Base-by-base conservation (phyloP, 2,113 vertebrate species). In the Peromyscus maniculatus region DNA sequence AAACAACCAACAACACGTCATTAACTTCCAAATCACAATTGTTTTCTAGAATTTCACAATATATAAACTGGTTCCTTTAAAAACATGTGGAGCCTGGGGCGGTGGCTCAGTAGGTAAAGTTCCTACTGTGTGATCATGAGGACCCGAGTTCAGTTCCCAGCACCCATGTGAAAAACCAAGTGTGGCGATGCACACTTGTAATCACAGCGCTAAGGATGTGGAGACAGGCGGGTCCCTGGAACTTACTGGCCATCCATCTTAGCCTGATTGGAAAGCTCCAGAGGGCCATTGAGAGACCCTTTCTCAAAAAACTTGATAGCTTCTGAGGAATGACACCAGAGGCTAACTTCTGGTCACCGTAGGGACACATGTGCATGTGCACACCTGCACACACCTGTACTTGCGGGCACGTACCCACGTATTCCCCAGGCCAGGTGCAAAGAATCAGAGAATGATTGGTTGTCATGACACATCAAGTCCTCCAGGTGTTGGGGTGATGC, bases 11-110 rank as follows among this genome's bases (percentile, higher is more conserved):
- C 6, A 55, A 59, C 6, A 55, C 15, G 94, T 78, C 19, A 15
- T 89, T 57, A 83, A 91, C 17, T 77, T 43, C 11, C 31, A 79
- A n/a, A 77, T 86, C n/a, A 93, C 16, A 22, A 3, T 49, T 92
- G 17, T 89, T 95, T 95, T 43, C 26, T 87, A 28, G 4, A 97
- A 22, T 93, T 87, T 90, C 33, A 26, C 64, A 57, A 83, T 87
- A 95, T 75, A 91, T 13, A 82, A 94, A 83, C 26, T 67, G 1
- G 9, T 89, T 74, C 6, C 46, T 96, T 90, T 74, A 62, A 96
- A 80, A 89, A 59, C 39, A 71, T 26, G 19, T 28, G 10, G 59
- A 46, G 62, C 26, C 39, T 31, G 16, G 39, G 8, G 9, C 17
- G 7, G 66, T 66, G n/a, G 83, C 7, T 66, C 39, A 86, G 39